These are phyloP conservation scores for Hormaphis cornu DNA, from an alignment of 1,140 invertebrate genomes.

Conservation along the genomic window DNA sequence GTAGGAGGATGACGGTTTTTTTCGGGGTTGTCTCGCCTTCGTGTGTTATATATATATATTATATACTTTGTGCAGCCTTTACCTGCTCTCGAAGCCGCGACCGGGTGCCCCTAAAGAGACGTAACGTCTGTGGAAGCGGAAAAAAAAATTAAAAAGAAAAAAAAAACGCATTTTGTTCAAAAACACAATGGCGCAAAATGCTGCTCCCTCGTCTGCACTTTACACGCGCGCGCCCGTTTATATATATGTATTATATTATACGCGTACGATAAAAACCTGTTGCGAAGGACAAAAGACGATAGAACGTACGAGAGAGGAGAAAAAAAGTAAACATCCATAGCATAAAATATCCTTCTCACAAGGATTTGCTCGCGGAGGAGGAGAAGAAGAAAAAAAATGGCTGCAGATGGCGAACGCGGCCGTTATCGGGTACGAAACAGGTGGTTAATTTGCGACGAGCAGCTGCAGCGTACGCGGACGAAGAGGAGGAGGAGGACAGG, in stretches of 20 bases:
- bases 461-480: background rate
- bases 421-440: background rate
- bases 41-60: background rate
- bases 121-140: slow-evolving; percentile 1
- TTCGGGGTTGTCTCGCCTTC: background rate
- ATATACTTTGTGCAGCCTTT: too few species aligned
- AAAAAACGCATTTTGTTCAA: background rate
- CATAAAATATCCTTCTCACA: slow-evolving; percentile 18
- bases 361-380: background rate
- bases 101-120: background rate
- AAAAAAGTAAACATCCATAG: slow-evolving; percentile 26
- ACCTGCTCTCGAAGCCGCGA: too few species aligned
- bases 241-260: background rate
- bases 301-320: background rate
- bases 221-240: background rate
- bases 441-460: slow-evolving; percentile 26
- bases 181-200: slow-evolving; percentile 8
- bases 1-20: too few species aligned
- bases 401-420: slow-evolving; percentile 13
- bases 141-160: background rate
- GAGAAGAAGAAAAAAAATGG: background rate
- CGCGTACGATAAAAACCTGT: slow-evolving; percentile 11
- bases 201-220: background rate
- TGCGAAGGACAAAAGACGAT: slow-evolving; percentile 19
- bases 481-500: background rate